These are phyloP conservation scores for Patella ulyssiponensis DNA, from an alignment of 2,888 invertebrate species.

Conservation along the genomic window DNA sequence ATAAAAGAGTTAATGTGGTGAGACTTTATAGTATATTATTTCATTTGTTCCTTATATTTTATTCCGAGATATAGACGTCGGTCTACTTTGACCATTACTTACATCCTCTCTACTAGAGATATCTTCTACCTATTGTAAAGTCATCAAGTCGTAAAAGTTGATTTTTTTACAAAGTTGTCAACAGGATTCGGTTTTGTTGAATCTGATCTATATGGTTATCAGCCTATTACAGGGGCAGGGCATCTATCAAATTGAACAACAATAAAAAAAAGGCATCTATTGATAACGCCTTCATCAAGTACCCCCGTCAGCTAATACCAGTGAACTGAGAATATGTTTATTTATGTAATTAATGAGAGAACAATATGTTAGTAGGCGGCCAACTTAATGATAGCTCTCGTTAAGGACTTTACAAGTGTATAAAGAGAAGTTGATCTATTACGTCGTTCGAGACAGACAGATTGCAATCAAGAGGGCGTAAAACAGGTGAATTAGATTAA, in stretches of 20 bases:
- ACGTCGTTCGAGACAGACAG: background rate
- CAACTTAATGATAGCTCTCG: background rate
- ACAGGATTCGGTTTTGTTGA: no score
- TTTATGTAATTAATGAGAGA: background rate
- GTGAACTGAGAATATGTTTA: background rate
- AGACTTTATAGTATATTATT: no score
- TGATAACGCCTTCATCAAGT: background rate
- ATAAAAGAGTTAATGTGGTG: no score
- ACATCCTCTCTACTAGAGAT: no score
- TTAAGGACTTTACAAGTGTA: conserved; percentile 7
- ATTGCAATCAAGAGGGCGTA: background rate
- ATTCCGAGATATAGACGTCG: no score
- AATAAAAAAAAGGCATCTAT: background rate
- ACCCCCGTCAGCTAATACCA: background rate
- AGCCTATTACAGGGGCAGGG: no score
- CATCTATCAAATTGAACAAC: background rate
- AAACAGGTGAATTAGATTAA: background rate
- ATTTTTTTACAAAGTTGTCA: no score
- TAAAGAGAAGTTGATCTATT: background rate
- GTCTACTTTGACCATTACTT: no score
- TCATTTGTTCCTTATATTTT: no score
- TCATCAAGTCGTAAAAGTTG: no score
- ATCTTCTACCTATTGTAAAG: no score
- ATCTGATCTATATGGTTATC: no score
- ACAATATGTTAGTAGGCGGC: background rate